Evolutionary conservation across 2,113 vertebrate species (phyloP), one percentile per base, ranked within the genome.

Genomic region (Dicrurus megarhynchus): DNA sequence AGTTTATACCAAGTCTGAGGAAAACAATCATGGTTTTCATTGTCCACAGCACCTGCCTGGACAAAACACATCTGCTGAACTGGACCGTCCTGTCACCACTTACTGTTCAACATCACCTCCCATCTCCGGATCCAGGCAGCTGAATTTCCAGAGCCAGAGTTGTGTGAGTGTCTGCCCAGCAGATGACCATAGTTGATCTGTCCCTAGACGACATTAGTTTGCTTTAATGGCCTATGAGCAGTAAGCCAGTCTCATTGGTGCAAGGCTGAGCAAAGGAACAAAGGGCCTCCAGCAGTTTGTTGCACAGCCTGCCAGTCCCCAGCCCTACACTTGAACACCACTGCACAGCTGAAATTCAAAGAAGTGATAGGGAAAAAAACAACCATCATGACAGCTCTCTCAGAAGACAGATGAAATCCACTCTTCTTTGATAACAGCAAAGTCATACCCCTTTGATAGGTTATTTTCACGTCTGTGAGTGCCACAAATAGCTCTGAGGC

Each of bases 401-500:
- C 55, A 39, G 75, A 61, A 65, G 75, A 85, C 55, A 79, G 82
- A 87, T n/a, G 71, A 95, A 85, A 21, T n/a, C n/a, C 56, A 11
- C 22, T 84, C 73, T 44, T 65, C 55, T 76, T 77, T 82, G 87
- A 71, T 65, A 93, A 85, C 44, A 71, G 81, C 69, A 73, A 60
- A 95, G 75, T 64, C 74, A 69, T 12, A 17, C 46, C 50, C 70
- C 78, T 85, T 89, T 8, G 7, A 33, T 3, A 53, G 32, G 69
- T 57, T 81, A 87, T 79, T 84, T 89, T 87, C 77, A 50, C 28
- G 47, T 42, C 84, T 39, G 74, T 13, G 44, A 79, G 68, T 26
- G 74, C 61, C 46, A 65, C 63, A 96, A 94, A 91, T 94, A 92
- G 90, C 57, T 78, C 37, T 57, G 61, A 83, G 74, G 67, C 53